A percentile compares a stretch with the other conserved stretches of the same genome.
phyloP scores from a whole-genome alignment of 2,888 invertebrate species.

The Chelonus formosanus region DNA sequence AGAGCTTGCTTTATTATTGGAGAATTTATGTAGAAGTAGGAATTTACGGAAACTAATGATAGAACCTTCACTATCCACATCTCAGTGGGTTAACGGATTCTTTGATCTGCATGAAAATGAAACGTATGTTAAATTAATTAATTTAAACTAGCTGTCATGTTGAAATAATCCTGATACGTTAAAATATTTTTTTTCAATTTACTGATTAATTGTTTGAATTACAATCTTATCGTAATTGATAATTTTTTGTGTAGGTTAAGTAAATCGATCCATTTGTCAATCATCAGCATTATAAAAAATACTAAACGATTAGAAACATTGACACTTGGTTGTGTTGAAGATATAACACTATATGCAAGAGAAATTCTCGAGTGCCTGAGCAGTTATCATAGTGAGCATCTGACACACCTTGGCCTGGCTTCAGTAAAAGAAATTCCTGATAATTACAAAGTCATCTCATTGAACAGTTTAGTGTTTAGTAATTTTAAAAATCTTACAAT shows the following conservation, averaged over 20 bases:
- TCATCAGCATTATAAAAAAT: conserved; percentile 65
- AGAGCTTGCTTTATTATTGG: conserved; percentile 51
- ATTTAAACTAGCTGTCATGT: background rate
- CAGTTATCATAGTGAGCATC: conserved; percentile 67
- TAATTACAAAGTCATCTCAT: conserved; percentile 70
- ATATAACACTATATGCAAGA: conserved; percentile 65
- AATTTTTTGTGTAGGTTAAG: conserved; percentile 27
- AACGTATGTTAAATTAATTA: conserved; percentile 1
- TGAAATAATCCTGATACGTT: background rate
- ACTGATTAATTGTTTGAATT: background rate
- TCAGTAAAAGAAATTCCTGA: conserved; percentile 79
- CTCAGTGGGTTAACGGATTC: conserved; percentile 40
- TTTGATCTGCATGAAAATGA: conserved; percentile 26
- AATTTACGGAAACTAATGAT: conserved; percentile 60
- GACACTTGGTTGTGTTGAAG: conserved; percentile 69
- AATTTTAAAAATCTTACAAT: conserved; percentile 65
- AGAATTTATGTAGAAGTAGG: conserved; percentile 58
- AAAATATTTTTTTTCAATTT: background rate
- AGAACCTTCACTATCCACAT: conserved; percentile 54
- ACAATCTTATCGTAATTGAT: background rate
- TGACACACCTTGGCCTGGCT: conserved; percentile 74
- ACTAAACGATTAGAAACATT: conserved; percentile 66
- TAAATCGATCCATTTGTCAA: conserved; percentile 45
- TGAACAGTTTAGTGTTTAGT: conserved; percentile 69
- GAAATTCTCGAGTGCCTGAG: conserved; percentile 64